Conservation (phyloP, 1,140 invertebrate genomes). For the Drosophila tsacasi region DNA sequence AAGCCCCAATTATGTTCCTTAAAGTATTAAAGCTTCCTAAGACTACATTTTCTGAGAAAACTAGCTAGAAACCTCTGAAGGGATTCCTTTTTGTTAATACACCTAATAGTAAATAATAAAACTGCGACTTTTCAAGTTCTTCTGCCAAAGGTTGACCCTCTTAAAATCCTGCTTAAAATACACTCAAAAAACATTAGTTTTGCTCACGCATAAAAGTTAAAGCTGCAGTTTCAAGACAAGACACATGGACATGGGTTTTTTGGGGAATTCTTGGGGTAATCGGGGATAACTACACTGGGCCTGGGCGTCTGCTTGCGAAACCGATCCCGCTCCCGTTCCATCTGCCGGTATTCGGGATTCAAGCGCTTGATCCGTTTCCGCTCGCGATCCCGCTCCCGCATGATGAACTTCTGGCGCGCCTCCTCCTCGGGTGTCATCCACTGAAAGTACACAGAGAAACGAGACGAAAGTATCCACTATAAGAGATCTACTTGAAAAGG, state of each 20-base stretch:
- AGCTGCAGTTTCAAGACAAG: constrained; percentile 43
- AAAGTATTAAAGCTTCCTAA: neutral
- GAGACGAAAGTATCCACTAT: constrained; percentile 21
- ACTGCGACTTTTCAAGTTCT: no score
- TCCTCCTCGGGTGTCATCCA: constrained; percentile 82
- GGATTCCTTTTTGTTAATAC: neutral
- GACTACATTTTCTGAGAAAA: neutral
- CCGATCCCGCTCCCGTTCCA: constrained; percentile 75
- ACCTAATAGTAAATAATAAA: neutral
- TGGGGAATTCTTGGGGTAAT: constrained; percentile 27
- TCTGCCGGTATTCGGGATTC: constrained; percentile 79
- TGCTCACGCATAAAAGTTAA: constrained; percentile 15
- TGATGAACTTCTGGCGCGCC: constrained; percentile 79
- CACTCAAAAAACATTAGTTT: neutral
- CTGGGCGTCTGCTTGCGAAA: constrained; percentile 78
- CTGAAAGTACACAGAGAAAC: constrained; percentile 73
- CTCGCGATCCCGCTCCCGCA: constrained; percentile 77
- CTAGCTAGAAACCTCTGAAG: no score
- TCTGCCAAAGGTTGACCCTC: no score
- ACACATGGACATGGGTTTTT: constrained; percentile 7
- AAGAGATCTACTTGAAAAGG: constrained; percentile 11
- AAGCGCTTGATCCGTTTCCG: constrained; percentile 76
- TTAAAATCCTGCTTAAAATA: neutral
- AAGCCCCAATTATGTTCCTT: neutral
- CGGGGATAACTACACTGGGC: constrained; percentile 78